Evolutionary conservation across 2,797 vertebrate species (phyloP), one percentile per base, ranked within the genome.

Genomic region (Podarcis lilfordi): DNA sequence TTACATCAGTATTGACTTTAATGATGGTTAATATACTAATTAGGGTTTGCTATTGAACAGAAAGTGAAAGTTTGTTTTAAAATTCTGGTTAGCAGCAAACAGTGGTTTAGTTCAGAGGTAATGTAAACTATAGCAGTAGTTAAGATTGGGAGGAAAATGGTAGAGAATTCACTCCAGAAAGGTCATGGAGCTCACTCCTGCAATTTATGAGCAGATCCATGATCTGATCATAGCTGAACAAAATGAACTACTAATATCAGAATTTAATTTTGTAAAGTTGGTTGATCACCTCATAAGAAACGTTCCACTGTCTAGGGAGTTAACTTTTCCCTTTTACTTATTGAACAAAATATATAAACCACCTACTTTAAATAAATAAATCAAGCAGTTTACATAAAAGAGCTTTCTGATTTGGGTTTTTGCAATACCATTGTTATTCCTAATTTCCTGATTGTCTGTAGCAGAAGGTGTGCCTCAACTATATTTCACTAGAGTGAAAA

Each of bases 401-500:
- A 76, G 43, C 8, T 50, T 92, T 89, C 21, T 27, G 13, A 87
- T 89, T 88, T 86, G 87, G 68, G 82, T 88, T 84, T 27, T 71
- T 81, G 85, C 74, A 66, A 11, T 32, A 68, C 6, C 0, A 0
- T 25, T 59, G 59, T 59, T 88, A 72, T 87, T 90, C 81, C 21
- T 72, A 81, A 43, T 81, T 40, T 78, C 77, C 32, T 66, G 19
- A 15, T 64, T 64, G 25, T 40, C 37, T 80, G 23, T 35, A 35
- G n/a, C 8, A n/a, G 61, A 17, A 86, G 45, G 43, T 29, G 25
- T 69, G 32, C 32, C 21, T 40, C 19, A 40, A 69, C 3, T 76
- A 32, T 37, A 35, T 88, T 68, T 61, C 50, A 80, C 15, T n/a
- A 40, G 50, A 80, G 13, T 68, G 37, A 76, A 45, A 69, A 87